Evolutionary conservation across 2,797 vertebrate species (phyloP), one percentile per base, ranked within the genome.

Genomic region (Gastrophryne carolinensis): DNA sequence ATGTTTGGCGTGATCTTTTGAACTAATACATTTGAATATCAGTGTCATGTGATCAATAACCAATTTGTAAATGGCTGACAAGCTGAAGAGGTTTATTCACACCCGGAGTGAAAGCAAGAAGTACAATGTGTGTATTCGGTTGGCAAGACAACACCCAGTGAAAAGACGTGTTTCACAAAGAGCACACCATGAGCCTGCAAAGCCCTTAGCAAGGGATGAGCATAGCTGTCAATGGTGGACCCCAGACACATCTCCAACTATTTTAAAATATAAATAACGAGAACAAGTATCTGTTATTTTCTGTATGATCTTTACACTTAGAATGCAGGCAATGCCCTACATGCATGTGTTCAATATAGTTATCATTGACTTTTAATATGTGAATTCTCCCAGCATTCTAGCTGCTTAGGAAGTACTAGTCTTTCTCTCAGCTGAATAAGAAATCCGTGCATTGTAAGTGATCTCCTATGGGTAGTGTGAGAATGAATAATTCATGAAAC

Each of bases 191-290:
- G 15, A 57, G 54, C 27, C 27, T 29, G 34, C 54, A 44, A 65
- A 73, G 61, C n/a, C 57, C 58, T 23, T 19, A 50, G 34, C 35
- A 7, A 65, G 27, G n/a, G 24, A 50, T 30, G 32, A 37, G 56
- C 34, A 26, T 49, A 49, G 12, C 58, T 35, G 57, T 54, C 50
- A 56, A 3, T 13, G 19, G 37, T 10, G 49, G 47, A 70, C 74
- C 74, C 58, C 74, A 77, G 66, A 58, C 67, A 52, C 50, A 19
- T 7, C 19, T 53, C 50, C 26, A 29, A 26, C 21, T 24, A 56
- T 12, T 12, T 3, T 24, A 56, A 26, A 3, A 10, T 17, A 2
- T 19, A 56, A 10, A 34, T 34, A 10, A 10, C 10, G 4, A 34
- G 32, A 34, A 10, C 4, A 12, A n/a, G 7, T 17, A 5, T 44